Evolutionary conservation across 2,888 invertebrate genomes (phyloP), one percentile per base, ranked within the genome.

Genomic region (Stenichneumon culpator): DNA sequence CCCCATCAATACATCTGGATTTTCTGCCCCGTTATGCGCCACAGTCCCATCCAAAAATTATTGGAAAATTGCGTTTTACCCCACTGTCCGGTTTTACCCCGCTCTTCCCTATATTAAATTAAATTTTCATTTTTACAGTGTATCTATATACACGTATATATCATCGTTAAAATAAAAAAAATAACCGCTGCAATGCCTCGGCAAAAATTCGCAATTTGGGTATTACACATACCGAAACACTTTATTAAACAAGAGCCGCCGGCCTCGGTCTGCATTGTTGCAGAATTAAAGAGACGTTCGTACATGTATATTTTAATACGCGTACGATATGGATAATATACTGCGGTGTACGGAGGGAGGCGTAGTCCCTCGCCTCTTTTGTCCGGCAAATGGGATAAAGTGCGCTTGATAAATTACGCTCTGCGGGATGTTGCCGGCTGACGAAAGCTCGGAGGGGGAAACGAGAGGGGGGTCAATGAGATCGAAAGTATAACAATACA

Each of bases 251-350:
- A 78, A 54, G 73, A 54, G 36, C 54, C 44, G 68, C 39, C 16
- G 50, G 63, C 52, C 79, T 25, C 39, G 84, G 67, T 11, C 69
- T 70, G 75, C 39, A 44, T 68, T 14, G 14, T 3, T 36, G 83
- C 60, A 87, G 84, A 88, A 90, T 90, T 86, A 90, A 89, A 88
- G 86, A 87, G 87, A 86, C 79, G 63, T 28, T 47, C 36, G 44
- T 69, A 16, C 52, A 19, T 19, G 11, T 22, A 28, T 32, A 47
- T 16, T 5, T 14, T 5, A 32, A 16, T 75, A 75, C 6, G 32
- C 19, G 36, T 28, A 16, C 9, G 25, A 19, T 65, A 47, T 52
- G 54, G 54, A 36, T 50, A 65, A 65, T 75, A 50, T 52, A 50
- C 32, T 19, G 19, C 5, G 19, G 36, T 50, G 50, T 36, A 9